These are phyloP conservation scores for Trinectes maculatus DNA, from an alignment of 2,113 vertebrate genomes.

Conservation along the genomic window DNA sequence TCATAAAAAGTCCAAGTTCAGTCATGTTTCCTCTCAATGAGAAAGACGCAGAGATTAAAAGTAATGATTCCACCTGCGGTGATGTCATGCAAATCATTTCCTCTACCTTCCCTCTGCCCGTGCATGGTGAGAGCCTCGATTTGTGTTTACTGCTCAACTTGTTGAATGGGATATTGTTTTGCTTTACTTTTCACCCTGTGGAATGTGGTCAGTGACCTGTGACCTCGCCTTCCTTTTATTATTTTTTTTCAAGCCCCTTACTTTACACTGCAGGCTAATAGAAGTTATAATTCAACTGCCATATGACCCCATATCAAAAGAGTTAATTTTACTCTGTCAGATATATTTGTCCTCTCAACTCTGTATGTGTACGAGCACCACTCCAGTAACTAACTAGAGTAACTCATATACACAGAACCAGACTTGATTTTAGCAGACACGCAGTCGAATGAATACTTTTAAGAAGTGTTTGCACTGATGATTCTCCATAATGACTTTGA, in stretches of 20 bases:
- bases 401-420: too few species aligned
- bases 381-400: too few species aligned
- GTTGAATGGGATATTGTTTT: neutral
- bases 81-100: slow-evolving; percentile 22
- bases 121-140: neutral
- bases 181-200: slow-evolving; percentile 6
- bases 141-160: neutral
- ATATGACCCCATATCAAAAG: neutral
- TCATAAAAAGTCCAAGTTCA: slow-evolving; percentile 51
- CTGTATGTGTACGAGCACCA: too few species aligned
- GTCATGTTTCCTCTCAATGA: slow-evolving; percentile 39
- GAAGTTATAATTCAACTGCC: neutral
- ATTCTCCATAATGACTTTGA: neutral
- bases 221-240: neutral
- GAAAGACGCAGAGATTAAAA: slow-evolving; percentile 10
- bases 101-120: neutral
- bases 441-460: too few species aligned
- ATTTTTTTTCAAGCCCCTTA: neutral
- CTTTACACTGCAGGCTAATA: neutral
- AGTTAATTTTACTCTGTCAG: neutral
- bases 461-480: neutral
- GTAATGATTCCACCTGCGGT: slow-evolving; percentile 8
- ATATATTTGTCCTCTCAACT: neutral
- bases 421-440: too few species aligned
- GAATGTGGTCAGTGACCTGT: slow-evolving; percentile 39